These are phyloP conservation scores for Microplitis deprimator DNA, from an alignment of 2,888 invertebrate species.

Conservation along the genomic window DNA sequence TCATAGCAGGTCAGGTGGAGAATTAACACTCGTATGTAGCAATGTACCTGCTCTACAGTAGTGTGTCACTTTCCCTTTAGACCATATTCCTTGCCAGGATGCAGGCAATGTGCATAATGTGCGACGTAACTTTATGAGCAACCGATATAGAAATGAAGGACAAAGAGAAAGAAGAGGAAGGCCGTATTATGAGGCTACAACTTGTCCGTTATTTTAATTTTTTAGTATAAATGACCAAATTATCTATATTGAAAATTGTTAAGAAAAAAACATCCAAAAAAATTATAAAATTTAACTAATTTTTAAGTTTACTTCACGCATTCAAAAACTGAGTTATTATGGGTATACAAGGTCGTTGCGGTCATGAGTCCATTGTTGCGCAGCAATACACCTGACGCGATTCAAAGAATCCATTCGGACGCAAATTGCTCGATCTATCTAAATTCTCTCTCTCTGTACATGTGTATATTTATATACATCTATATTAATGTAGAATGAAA, in stretches of 20 bases:
- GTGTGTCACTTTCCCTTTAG: constrained; percentile 40
- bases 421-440: constrained; percentile 23
- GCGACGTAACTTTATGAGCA: constrained; percentile 54
- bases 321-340: background rate
- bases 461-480: no score
- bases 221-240: background rate
- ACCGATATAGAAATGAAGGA: constrained; percentile 48
- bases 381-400: constrained; percentile 48
- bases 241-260: no score
- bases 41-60: constrained; percentile 34
- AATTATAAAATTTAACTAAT: background rate
- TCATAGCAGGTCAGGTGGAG: constrained; percentile 15
- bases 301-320: background rate
- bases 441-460: constrained; percentile 13
- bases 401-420: constrained; percentile 42
- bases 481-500: no score
- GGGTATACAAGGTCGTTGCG: constrained; percentile 44
- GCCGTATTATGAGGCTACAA: constrained; percentile 42
- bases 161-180: constrained; percentile 44
- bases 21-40: constrained; percentile 12
- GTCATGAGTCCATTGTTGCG: constrained; percentile 41
- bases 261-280: background rate
- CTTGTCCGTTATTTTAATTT: constrained; percentile 44
- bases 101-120: constrained; percentile 52
- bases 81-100: constrained; percentile 44